These are phyloP conservation scores for Luscinia megarhynchos DNA, from an alignment of 2,797 vertebrate species.

Conservation along the genomic window DNA sequence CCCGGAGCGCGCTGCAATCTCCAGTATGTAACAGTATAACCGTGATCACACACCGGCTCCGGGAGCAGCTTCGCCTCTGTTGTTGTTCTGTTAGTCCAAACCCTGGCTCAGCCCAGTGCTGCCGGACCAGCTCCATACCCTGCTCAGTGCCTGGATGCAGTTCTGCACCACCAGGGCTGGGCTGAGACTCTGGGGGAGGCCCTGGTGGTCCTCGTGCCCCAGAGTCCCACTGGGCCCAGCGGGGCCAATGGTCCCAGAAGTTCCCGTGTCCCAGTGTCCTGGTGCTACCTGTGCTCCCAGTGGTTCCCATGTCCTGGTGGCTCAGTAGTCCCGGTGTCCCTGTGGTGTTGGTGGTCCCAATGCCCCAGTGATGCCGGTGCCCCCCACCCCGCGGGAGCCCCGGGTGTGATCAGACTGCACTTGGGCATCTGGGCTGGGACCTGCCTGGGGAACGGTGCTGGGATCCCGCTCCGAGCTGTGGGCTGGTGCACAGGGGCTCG, in stretches of 20 bases:
- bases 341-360: not conserved
- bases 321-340: not conserved
- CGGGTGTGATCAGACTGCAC: accelerated
- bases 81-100: not conserved
- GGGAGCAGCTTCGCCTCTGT: not conserved
- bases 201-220: accelerated
- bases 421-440: not conserved
- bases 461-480: not conserved
- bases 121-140: not conserved
- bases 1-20: not conserved
- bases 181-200: not conserved
- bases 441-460: not conserved
- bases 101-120: not conserved
- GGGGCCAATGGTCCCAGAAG: too few species aligned
- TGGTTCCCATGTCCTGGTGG: not conserved
- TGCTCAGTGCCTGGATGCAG: accelerated
- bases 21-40: not conserved
- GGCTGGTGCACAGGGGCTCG: accelerated
- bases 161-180: not conserved
- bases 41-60: not conserved
- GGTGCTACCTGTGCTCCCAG: too few species aligned
- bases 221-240: accelerated
- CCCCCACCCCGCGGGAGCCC: accelerated
- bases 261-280: not conserved
- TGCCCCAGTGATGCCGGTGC: not conserved